Base-by-base conservation (phyloP, 2,113 vertebrate genomes). In the Aix galericulata region DNA sequence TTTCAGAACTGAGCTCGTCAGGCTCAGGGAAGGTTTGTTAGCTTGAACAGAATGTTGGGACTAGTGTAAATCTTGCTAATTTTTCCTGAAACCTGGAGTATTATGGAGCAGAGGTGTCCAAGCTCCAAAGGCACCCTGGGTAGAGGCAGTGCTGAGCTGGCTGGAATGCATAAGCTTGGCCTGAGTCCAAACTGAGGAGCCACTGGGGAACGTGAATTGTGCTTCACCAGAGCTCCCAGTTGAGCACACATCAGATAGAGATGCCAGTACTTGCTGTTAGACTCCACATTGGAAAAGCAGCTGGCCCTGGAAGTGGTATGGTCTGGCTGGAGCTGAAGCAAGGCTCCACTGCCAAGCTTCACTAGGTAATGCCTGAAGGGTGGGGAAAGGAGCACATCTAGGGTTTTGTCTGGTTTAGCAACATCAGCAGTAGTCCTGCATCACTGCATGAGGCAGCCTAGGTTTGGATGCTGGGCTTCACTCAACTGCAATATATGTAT, bases 191-290 rank as follows among this genome's bases (percentile, higher is more conserved):
- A 4, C 20, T 5, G 56, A 50, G 52, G 14, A 38, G 50, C 26
- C 46, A 15, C 42, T 4, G 3, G 0, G 13, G 6, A 17, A 1
- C 1, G 22, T 16, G 66, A 36, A 16, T 27, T 15, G 2, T 0
- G 7, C 76, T 23, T 27, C 48, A 34, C 46, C 2, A 3, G 8
- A 53, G 64, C 76, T 73, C 42, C 50, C 13, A 1, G 17, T 11
- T 38, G 23, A 7, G 74, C 38, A 4, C 0, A 0, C 21, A n/a
- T 1, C 0, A 2, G 56, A 38, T 6, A 3, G 32, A 23, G 40
- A 1, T 2, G 26, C 15, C 34, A 1, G 20, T 34, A 23, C 23
- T 8, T 26, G 63, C 56, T 59, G 32, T 9, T 17, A 25, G 82
- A 26, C 46, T 62, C 38, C 2, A 1, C 11, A n/a, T 1, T 8